Evolutionary conservation across 2,797 vertebrate genomes (phyloP).

Genomic region (Crocodylus rhombifer): DNA sequence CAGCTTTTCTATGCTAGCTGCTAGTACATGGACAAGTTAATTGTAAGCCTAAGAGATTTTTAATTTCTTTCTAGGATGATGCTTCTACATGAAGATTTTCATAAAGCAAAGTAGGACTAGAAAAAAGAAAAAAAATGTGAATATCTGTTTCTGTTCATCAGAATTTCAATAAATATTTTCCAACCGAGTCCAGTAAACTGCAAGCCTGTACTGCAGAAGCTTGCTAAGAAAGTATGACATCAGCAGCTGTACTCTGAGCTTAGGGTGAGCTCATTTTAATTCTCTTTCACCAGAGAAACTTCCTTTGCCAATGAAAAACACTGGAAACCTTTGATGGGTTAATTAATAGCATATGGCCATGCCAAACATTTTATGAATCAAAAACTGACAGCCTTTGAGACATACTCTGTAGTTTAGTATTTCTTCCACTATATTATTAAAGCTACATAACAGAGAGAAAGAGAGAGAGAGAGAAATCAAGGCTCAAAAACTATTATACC

Average conservation of each 20-base stretch:
- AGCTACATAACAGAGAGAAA: neutral
- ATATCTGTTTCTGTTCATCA: fast-evolving
- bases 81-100: fast-evolving
- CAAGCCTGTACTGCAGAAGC: neutral
- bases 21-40: fast-evolving
- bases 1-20: fast-evolving
- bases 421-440: neutral
- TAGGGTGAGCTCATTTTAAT: neutral
- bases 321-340: neutral
- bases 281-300: neutral
- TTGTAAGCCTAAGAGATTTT: fast-evolving
- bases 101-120: neutral
- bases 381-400: neutral
- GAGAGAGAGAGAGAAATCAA: neutral
- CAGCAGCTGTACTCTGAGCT: neutral
- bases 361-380: neutral
- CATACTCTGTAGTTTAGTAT: neutral
- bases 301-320: neutral
- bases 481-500: neutral
- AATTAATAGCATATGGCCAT: neutral
- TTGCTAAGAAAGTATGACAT: neutral
- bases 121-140: neutral
- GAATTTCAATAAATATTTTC: neutral
- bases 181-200: neutral
- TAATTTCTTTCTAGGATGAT: fast-evolving